Evolutionary conservation across 2,797 vertebrate genomes (phyloP).

Genomic region (Argentina silus): DNA sequence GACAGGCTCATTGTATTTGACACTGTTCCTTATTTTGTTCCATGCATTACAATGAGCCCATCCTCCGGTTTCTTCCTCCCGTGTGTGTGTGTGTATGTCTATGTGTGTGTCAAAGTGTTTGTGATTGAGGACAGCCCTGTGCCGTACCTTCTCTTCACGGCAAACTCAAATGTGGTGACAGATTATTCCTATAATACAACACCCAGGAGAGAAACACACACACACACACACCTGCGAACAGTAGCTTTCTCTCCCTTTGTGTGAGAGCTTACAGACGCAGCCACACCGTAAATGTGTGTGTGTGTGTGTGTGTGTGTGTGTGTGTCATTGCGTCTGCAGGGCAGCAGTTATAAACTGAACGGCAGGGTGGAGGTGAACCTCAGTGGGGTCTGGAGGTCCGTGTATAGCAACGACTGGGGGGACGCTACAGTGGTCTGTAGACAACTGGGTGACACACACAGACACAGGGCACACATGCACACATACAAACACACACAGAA

Average conservation of each 20-base stretch:
- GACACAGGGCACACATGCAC: conserved; percentile 59
- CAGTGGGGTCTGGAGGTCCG: conserved; percentile 83
- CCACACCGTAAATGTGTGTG: conserved; percentile 4
- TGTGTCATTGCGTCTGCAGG: conserved; percentile 84
- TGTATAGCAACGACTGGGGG: conserved; percentile 85
- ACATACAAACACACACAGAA: conserved; percentile 17
- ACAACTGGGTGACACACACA: conserved; percentile 81
- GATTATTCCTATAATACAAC: conserved; percentile 12
- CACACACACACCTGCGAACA: not conserved
- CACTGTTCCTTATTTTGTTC: no score
- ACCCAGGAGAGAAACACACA: conserved; percentile 10
- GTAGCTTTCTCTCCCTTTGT: not conserved
- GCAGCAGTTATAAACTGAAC: conserved; percentile 84
- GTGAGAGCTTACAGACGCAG: conserved; percentile 4
- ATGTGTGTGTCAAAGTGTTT: not conserved
- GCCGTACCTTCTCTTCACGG: not conserved
- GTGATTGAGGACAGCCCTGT: not conserved
- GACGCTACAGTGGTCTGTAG: conserved; percentile 85
- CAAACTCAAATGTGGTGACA: conserved; percentile 13
- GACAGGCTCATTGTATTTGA: no score
- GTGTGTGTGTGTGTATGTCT: not conserved
- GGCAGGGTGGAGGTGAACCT: conserved; percentile 87
- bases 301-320: no score
- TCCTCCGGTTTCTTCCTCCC: no score
- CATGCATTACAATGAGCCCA: no score